Base-by-base conservation (phyloP, 2,888 invertebrate species). In the Himalopsyche anomala region DNA sequence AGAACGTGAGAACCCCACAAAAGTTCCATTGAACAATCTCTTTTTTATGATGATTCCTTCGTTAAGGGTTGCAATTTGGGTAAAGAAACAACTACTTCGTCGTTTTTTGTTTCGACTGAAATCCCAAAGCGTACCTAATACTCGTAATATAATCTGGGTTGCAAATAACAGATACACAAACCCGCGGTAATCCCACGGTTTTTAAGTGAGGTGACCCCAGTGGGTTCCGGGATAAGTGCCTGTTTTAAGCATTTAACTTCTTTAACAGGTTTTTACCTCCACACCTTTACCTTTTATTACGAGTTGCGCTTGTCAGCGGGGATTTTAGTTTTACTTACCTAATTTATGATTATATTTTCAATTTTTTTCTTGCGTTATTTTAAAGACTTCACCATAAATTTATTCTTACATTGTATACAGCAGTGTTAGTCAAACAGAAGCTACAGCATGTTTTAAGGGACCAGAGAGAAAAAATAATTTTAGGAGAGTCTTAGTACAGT, bases 231-330 rank as follows among this genome's bases (percentile, higher is more conserved):
- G 38, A 74, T 74, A 74, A 74, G 74, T 74, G 74, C 36, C 74
- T 19, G 38, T 74, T 74, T 74, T 74, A 74, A 74, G 36, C 74
- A 74, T 74, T 74, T 74, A 74, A 74, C 74, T 74, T 74, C 74
- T 36, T 74, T 74, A 74, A 74, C 38, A 36, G 74, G 36, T 74
- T 74, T 74, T 36, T 19, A n/a, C n/a, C 12, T 74, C 74, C 11
- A 36, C 36, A 36, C 74, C 5, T 74, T 74, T 74, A 11, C 74
- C 28, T 15, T 74, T 38, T 38, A 74, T 74, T 74, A 74, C 12
- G 36, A 12, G 36, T 11, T 36, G 36, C 36, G 36, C 36, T 36
- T 74, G 74, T 74, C 74, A 74, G 38, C 74, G 36, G 51, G 51
- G 51, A 51, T 51, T 45, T 9, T 11, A 45, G 45, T 9, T 45